These are phyloP conservation scores for Torymus tubicola DNA, from an alignment of 2,888 invertebrate genomes.

Conservation along the genomic window DNA sequence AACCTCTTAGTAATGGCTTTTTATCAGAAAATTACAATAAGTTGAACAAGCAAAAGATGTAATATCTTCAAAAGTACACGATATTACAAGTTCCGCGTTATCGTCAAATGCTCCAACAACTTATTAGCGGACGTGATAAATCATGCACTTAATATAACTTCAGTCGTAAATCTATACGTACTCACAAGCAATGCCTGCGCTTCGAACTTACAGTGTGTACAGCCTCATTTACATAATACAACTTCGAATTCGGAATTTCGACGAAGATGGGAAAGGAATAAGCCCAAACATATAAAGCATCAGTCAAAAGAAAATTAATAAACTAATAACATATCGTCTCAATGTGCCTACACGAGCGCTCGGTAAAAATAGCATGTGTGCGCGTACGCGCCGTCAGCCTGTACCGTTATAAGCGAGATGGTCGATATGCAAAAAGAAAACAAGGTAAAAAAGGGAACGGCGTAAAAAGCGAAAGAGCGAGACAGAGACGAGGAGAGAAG, in stretches of 20 bases:
- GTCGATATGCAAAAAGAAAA: neutral
- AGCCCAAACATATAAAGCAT: slow-evolving; percentile 13
- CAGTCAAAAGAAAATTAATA: slow-evolving; percentile 26
- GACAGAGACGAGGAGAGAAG: too few species aligned
- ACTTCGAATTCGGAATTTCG: slow-evolving; percentile 15
- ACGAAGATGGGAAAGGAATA: neutral
- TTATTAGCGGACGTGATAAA: slow-evolving; percentile 9
- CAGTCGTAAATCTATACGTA: slow-evolving; percentile 12
- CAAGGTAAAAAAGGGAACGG: neutral
- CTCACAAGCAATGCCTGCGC: neutral
- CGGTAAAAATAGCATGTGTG: slow-evolving; percentile 8
- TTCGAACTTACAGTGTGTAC: neutral
- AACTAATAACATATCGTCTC: slow-evolving; percentile 9
- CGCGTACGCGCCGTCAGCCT: neutral
- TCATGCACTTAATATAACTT: slow-evolving; percentile 18
- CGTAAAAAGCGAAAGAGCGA: slow-evolving; percentile 2
- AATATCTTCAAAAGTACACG: neutral
- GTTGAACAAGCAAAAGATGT: too few species aligned
- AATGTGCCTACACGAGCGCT: neutral
- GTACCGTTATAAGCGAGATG: slow-evolving; percentile 11
- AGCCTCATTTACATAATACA: slow-evolving; percentile 34
- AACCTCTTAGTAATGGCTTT: too few species aligned
- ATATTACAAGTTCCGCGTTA: too few species aligned
- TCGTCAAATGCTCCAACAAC: neutral
- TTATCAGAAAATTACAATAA: neutral